A percentile compares a stretch with the other conserved stretches of the same genome.
phyloP scores from a whole-genome alignment of 1,140 invertebrate genomes.

The Neoseiulus cucumeris region DNA sequence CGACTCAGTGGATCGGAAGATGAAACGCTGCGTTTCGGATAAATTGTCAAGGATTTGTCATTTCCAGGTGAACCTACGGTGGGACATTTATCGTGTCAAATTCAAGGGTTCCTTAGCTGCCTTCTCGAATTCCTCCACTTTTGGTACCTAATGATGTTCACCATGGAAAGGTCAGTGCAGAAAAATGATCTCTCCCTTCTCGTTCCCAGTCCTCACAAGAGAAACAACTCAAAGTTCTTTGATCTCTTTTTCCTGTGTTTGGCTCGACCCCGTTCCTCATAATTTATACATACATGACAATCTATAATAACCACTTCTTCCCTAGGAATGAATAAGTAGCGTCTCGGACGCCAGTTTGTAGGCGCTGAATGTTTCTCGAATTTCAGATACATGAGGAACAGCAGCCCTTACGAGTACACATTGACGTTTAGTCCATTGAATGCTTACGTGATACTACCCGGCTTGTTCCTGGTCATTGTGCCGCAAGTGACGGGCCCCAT shows the following conservation, averaged over 20 bases:
- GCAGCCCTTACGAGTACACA: constrained; percentile 1
- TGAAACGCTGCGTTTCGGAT: too few species aligned
- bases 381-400: constrained; percentile 9
- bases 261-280: too few species aligned
- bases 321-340: too few species aligned
- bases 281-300: too few species aligned
- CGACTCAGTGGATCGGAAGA: too few species aligned
- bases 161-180: neutral
- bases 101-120: neutral
- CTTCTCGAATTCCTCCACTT: constrained; percentile 9
- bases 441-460: constrained; percentile 1
- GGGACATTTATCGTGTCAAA: neutral
- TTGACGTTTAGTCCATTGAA: constrained; percentile 6
- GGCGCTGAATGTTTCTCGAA: neutral
- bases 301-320: too few species aligned
- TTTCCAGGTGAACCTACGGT: neutral
- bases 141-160: constrained; percentile 10
- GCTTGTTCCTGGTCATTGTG: neutral
- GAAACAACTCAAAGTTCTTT: too few species aligned
- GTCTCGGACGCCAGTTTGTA: too few species aligned
- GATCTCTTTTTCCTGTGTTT: too few species aligned
- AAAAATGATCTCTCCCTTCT: neutral
- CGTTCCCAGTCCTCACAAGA: too few species aligned
- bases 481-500: neutral
- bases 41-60: too few species aligned